Conservation (phyloP, 2,888 invertebrate species). For the Apamea sordens region DNA sequence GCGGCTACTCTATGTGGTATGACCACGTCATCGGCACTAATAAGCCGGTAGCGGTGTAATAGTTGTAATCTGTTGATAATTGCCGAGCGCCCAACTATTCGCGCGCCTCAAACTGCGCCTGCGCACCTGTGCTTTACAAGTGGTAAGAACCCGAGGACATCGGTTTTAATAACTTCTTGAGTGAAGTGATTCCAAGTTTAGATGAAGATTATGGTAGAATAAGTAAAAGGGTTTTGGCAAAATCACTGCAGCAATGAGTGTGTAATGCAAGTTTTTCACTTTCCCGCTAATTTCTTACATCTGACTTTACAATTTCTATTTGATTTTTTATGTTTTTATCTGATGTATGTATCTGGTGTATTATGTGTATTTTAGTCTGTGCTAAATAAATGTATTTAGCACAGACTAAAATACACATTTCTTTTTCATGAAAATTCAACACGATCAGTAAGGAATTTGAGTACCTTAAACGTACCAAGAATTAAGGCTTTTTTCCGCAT, state of each 20-base stretch:
- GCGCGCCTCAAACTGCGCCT: slow-evolving; percentile 53
- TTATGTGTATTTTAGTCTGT: no score
- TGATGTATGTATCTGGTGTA: no score
- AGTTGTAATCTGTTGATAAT: slow-evolving; percentile 76
- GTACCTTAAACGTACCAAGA: background rate
- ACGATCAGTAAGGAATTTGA: background rate
- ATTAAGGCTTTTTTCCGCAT: background rate
- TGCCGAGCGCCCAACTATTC: slow-evolving; percentile 60
- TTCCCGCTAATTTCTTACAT: no score
- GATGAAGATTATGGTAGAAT: background rate
- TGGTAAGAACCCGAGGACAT: slow-evolving; percentile 4
- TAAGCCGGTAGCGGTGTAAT: slow-evolving; percentile 85
- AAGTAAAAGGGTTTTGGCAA: background rate
- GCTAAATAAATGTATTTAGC: no score
- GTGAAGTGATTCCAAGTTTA: background rate
- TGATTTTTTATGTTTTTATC: no score
- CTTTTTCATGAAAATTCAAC: no score
- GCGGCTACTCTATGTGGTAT: slow-evolving; percentile 63
- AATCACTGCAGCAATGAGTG: background rate
- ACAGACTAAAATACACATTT: no score
- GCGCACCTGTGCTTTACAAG: slow-evolving; percentile 59
- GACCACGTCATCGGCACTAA: slow-evolving; percentile 86
- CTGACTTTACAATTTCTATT: no score
- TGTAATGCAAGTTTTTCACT: background rate
- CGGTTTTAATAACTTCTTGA: background rate